Base-by-base conservation (phyloP, 2,797 vertebrate species). In the Lindbergichthys nudifrons region DNA sequence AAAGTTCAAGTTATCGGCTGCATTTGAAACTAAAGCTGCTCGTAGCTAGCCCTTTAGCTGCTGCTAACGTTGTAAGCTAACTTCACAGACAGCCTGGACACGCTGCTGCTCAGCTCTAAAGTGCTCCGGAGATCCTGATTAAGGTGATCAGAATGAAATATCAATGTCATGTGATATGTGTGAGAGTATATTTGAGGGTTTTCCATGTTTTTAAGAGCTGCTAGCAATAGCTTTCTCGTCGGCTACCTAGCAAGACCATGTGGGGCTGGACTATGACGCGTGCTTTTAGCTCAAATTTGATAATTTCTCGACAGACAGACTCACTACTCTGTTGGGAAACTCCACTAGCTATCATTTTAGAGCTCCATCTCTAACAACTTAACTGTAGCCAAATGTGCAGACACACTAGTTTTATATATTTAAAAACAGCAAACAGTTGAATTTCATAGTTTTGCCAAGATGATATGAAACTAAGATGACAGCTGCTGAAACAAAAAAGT, bases 141-240 rank as follows among this genome's bases (percentile, higher is more conserved):
- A 23, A 72, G 53, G 72, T 73, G 53, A 67, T 10, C 15, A 73
- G 43, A 36, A 45, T 39, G 1, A 64, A 65, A 51, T 45, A 30
- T 14, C 23, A 26, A 14, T 19, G 1, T 47, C 12, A 30, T 70
- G 18, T 48, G 15, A 12, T 41, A 36, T 9, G 32, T 36, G 8
- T 16, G 19, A 18, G n/a, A 23, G 21, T 36, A 32, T 15, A 51
- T 61, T 30, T 48, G 12, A 46, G 9, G 30, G 4, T 9, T 60
- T 59, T 58, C 0, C 43, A 13, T 36, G 21, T 13, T 14, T 50
- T 60, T 12, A 10, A 43, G 18, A 7, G 16, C 14, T 30, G 48
- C 36, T 56, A 52, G 45, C 41, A 36, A 47, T 52, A 52, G 45
- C 52, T 32, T 10, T 57, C 2, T 8, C 3, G 12, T 39, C 21